Conservation (phyloP, 37 sponge, comb jelly and placozoan genomes). For the Chondrosia reniformis region DNA sequence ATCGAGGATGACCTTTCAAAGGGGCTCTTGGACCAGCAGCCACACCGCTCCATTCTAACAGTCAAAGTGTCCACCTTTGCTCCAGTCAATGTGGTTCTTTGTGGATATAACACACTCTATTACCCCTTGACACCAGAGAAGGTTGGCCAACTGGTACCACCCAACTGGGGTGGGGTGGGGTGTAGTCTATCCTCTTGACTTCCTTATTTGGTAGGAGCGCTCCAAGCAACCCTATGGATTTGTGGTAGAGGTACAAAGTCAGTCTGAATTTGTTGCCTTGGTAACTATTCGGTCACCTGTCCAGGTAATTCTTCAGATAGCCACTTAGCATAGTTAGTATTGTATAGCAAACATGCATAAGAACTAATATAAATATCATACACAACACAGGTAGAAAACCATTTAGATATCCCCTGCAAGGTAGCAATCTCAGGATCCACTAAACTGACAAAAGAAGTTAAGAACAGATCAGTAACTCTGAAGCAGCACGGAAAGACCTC, state of each 20-base stretch:
- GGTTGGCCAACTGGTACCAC: background rate
- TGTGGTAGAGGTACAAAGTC: slow-evolving; percentile 44
- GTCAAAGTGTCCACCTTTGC: slow-evolving; percentile 19
- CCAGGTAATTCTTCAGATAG: slow-evolving; percentile 47
- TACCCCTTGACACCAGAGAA: slow-evolving; percentile 36
- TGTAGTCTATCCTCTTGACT: no score
- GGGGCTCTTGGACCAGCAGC: slow-evolving; percentile 9
- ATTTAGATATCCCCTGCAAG: background rate
- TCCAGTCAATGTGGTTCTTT: slow-evolving; percentile 12
- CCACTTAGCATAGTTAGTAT: no score
- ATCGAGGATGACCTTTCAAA: slow-evolving; percentile 6
- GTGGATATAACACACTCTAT: slow-evolving; percentile 24
- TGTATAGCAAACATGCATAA: no score
- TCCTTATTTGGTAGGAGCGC: no score
- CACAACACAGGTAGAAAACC: no score
- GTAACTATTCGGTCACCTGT: slow-evolving; percentile 47
- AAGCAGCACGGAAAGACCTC: background rate
- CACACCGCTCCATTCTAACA: background rate
- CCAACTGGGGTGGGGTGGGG: no score
- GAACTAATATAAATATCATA: no score
- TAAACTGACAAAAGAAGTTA: background rate
- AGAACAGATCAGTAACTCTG: background rate
- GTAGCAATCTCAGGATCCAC: slow-evolving; percentile 1
- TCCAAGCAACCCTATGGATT: slow-evolving; percentile 35
- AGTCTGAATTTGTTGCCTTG: background rate